Conservation (phyloP, 2,113 vertebrate species). For the Ptyas mucosa region DNA sequence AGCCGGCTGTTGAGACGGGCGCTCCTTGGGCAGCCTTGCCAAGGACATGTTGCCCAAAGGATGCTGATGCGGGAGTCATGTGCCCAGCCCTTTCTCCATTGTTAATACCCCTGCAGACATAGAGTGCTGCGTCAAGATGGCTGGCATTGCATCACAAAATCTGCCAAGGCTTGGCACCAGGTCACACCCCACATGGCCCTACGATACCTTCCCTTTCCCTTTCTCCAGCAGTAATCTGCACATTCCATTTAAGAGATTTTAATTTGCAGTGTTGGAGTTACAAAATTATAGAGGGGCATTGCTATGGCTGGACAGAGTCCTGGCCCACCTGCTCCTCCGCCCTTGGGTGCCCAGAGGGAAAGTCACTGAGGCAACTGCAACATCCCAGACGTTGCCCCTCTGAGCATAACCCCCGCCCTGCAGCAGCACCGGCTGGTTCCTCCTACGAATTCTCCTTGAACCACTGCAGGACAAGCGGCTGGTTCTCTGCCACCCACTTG, state of each 20-base stretch:
- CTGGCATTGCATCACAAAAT: neutral
- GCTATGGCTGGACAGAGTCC: fast-evolving
- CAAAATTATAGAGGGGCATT: neutral
- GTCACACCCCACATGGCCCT: neutral
- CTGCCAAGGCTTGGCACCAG: neutral
- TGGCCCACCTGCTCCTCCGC: neutral
- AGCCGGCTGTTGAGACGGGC: neutral
- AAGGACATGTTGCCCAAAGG: neutral
- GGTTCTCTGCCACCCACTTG: conserved; percentile 80
- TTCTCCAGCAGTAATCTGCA: neutral
- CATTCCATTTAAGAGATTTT: neutral
- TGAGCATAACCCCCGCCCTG: too few relatives aligned
- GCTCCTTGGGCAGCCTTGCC: neutral
- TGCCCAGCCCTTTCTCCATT: neutral
- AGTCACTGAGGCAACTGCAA: neutral
- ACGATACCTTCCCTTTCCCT: neutral
- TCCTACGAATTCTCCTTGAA: conserved; percentile 51
- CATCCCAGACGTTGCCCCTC: neutral
- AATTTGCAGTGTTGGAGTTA: neutral
- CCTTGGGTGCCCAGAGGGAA: neutral
- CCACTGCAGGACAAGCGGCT: conserved; percentile 63
- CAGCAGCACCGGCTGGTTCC: neutral
- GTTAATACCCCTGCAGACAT: neutral
- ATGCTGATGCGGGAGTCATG: neutral
- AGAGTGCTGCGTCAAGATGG: neutral